A percentile compares a stretch with the other conserved stretches of the same genome.
Conservation (phyloP, 2,113 vertebrate genomes). For the Periophthalmus modestus region DNA sequence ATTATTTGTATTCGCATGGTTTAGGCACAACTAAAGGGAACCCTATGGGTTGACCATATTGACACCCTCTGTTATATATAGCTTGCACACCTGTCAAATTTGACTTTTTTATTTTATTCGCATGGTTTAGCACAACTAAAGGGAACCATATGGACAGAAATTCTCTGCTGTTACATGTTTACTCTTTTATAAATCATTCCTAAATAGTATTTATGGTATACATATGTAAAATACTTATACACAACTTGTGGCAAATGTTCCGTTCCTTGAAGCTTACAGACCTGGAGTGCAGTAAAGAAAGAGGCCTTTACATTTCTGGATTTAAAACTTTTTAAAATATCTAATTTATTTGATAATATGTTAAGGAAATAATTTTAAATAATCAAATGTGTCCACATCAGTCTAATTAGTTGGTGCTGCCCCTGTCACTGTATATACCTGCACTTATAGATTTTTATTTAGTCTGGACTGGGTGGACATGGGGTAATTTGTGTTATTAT, state of each 20-base stretch:
- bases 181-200: neutral
- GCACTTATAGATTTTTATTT: too few species aligned
- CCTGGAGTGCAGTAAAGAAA: neutral
- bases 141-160: neutral
- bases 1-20: conserved; percentile 34
- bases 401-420: too few species aligned
- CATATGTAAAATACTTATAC: neutral
- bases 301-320: neutral
- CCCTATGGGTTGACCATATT: too few species aligned
- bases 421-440: too few species aligned
- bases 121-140: neutral
- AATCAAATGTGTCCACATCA: too few species aligned
- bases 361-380: too few species aligned
- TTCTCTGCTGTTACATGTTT: conserved; percentile 1
- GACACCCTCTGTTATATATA: too few species aligned
- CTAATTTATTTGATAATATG: neutral
- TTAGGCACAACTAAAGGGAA: neutral
- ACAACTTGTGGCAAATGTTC: neutral
- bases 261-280: neutral
- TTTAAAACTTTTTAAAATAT: neutral
- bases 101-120: conserved; percentile 43
- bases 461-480: too few species aligned
- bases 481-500: too few species aligned
- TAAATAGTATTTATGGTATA: too few species aligned
- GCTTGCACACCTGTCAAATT: too few species aligned